Percentiles rank a stretch among this genome's conserved stretches.
Evolutionary conservation across 2,797 vertebrate species (phyloP).

Genomic region (Alfaro cultratus): DNA sequence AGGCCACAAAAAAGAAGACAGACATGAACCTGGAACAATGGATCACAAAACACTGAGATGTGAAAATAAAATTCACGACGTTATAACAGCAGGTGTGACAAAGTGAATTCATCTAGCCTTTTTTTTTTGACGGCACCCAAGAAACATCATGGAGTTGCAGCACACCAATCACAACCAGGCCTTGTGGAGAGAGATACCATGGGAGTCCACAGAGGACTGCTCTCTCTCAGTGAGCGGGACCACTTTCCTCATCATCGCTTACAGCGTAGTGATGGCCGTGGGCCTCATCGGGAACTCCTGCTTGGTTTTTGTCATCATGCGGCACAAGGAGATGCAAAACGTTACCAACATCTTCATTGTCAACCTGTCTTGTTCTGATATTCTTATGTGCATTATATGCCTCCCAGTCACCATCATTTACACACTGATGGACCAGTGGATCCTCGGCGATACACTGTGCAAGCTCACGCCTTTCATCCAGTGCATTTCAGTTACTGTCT

Average conservation of each 20-base stretch:
- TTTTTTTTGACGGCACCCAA: conserved; percentile 28
- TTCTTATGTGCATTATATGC: conserved; percentile 85
- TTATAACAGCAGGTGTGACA: conserved; percentile 44
- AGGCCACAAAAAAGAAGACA: conserved; percentile 49
- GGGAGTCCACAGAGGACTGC: conserved; percentile 71
- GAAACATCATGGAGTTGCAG: conserved; percentile 73
- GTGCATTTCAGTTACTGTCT: conserved; percentile 85
- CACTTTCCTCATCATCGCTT: conserved; percentile 85
- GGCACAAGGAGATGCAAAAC: conserved; percentile 87
- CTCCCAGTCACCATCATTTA: conserved; percentile 87
- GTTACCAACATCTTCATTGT: conserved; percentile 89
- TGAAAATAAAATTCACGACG: conserved; percentile 47
- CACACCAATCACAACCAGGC: conserved; percentile 75
- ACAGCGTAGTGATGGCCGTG: conserved; percentile 83
- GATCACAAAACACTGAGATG: conserved; percentile 41
- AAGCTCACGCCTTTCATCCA: conserved; percentile 85
- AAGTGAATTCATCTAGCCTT: conserved; percentile 24
- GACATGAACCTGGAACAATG: conserved; percentile 15
- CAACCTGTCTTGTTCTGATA: conserved; percentile 87
- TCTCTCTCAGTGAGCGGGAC: conserved; percentile 78
- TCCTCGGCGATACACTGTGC: conserved; percentile 84
- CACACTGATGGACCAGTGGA: conserved; percentile 89
- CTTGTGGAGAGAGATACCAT: conserved; percentile 60
- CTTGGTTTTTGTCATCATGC: conserved; percentile 83
- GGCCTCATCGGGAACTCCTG: conserved; percentile 87